Conservation (phyloP, 1,140 invertebrate species). For the Eumaeus atala region DNA sequence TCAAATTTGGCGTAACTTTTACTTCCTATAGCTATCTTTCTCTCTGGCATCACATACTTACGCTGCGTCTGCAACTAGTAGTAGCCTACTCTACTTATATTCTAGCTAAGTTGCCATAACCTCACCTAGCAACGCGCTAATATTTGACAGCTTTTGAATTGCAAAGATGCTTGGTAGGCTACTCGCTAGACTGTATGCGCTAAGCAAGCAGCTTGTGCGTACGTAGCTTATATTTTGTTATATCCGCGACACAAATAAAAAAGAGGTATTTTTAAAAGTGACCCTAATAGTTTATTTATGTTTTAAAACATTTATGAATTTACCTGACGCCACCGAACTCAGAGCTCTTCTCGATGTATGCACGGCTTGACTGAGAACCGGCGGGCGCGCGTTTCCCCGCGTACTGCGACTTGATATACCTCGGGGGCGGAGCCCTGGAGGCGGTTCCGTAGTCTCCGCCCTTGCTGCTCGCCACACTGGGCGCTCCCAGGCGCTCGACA, state of each 20-base stretch:
- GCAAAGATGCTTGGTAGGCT: too few relatives aligned
- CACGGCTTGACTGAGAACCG: conserved; percentile 89
- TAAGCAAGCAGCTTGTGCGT: too few relatives aligned
- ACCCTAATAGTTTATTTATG: background rate
- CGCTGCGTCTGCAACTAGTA: too few relatives aligned
- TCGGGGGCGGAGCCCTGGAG: conserved; percentile 79
- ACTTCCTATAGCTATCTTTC: too few relatives aligned
- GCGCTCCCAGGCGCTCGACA: conserved; percentile 80
- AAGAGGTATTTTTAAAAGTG: background rate
- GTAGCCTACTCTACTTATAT: too few relatives aligned
- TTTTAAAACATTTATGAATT: conserved; percentile 12
- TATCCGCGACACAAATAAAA: background rate
- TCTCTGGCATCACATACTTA: too few relatives aligned
- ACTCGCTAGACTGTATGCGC: too few relatives aligned
- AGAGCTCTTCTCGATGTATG: conserved; percentile 86
- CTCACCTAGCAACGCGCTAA: too few relatives aligned
- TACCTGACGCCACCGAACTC: conserved; percentile 81
- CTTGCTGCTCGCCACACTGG: conserved; percentile 55
- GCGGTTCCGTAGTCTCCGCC: conserved; percentile 59
- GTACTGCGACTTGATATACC: conserved; percentile 90
- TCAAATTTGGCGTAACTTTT: too few relatives aligned
- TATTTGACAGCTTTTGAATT: too few relatives aligned
- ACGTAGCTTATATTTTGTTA: too few relatives aligned
- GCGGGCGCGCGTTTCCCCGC: conserved; percentile 82
- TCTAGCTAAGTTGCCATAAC: too few relatives aligned